Conservation (phyloP, 2,888 invertebrate species). For the Spicauda simplicius region DNA sequence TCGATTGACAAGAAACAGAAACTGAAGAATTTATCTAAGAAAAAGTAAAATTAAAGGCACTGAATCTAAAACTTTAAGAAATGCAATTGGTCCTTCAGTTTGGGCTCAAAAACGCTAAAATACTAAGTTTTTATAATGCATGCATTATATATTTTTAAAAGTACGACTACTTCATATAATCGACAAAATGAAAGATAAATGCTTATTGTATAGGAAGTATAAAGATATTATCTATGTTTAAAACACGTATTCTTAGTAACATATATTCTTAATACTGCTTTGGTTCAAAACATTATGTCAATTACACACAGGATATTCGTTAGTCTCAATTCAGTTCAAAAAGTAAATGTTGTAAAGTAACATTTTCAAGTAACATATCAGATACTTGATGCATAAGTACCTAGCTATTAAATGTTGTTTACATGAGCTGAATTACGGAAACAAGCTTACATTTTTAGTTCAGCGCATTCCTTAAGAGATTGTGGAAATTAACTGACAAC, state of each 20-base stretch:
- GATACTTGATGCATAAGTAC: not conserved
- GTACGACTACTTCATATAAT: no score
- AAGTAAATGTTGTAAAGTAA: conserved; percentile 3
- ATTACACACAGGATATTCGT: not conserved
- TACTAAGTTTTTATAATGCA: no score
- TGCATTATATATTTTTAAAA: no score
- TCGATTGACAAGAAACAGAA: no score
- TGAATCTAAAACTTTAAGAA: no score
- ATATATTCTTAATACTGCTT: not conserved
- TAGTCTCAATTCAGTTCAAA: not conserved
- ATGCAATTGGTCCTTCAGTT: no score
- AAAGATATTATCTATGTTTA: no score
- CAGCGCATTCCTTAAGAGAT: not conserved
- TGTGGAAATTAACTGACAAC: conserved; percentile 25
- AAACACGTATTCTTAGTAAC: not conserved
- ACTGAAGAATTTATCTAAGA: no score
- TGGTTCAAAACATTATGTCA: not conserved
- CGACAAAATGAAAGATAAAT: no score
- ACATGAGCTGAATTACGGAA: not conserved
- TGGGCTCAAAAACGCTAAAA: no score
- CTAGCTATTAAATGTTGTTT: not conserved
- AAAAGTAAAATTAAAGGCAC: no score
- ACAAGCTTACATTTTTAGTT: not conserved
- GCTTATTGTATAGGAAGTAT: no score
- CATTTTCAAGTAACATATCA: not conserved